A percentile compares a stretch with the other conserved stretches of the same genome.
These are phyloP conservation scores for Oryzias melastigma DNA, from an alignment of 2,113 vertebrate species.

Conservation along the genomic window DNA sequence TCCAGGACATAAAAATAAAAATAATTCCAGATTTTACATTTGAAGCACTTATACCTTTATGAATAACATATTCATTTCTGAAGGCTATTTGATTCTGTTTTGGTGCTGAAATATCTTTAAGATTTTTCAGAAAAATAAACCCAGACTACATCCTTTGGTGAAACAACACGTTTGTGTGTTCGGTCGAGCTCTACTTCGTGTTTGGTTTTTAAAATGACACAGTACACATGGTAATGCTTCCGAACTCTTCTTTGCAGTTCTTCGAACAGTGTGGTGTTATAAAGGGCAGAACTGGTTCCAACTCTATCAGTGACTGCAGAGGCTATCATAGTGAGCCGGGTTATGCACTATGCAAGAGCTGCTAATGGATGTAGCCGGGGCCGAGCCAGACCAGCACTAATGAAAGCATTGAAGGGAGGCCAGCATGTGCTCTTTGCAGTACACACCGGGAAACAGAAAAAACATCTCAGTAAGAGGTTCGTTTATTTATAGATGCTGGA, in stretches of 20 bases:
- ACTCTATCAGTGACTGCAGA: slow-evolving; percentile 26
- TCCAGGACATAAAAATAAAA: no score
- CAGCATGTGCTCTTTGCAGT: slow-evolving; percentile 44
- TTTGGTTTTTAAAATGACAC: neutral
- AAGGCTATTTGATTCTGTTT: no score
- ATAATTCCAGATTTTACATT: no score
- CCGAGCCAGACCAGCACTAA: slow-evolving; percentile 44
- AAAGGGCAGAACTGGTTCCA: slow-evolving; percentile 30
- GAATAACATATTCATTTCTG: no score
- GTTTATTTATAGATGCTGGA: slow-evolving; percentile 10
- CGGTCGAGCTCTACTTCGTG: neutral
- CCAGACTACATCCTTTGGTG: neutral
- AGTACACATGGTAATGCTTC: neutral
- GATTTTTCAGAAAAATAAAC: no score
- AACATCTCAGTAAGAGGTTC: slow-evolving; percentile 18
- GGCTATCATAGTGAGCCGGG: slow-evolving; percentile 35
- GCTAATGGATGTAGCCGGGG: slow-evolving; percentile 59
- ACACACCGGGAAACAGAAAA: slow-evolving; percentile 30
- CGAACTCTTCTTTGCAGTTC: slow-evolving; percentile 8
- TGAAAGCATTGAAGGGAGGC: slow-evolving; percentile 44
- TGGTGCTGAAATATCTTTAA: no score
- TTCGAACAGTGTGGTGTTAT: neutral
- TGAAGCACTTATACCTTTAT: no score
- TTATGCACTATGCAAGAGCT: slow-evolving; percentile 35
- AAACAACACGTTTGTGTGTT: neutral